These are phyloP conservation scores for Climacteris rufus DNA, from an alignment of 2,113 vertebrate genomes.

Conservation along the genomic window DNA sequence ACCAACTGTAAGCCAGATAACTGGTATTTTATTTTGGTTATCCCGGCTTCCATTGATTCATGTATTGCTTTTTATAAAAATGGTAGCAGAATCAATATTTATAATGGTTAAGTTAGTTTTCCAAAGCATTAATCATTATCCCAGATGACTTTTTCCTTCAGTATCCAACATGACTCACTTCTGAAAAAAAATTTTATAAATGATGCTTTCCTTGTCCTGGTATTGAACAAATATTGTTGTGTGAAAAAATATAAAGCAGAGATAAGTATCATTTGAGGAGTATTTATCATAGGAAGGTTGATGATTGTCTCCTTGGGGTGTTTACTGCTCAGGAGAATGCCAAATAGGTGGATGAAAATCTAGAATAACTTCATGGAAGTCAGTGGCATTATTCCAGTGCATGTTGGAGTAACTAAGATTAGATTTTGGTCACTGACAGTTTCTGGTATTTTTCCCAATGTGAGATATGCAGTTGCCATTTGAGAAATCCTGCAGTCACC, in stretches of 20 bases:
- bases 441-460: not conserved
- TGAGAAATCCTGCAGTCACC: not conserved
- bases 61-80: not conserved
- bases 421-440: not conserved
- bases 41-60: not conserved
- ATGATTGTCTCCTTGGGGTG: not conserved
- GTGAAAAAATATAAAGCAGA: not conserved
- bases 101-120: not conserved
- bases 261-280: not conserved
- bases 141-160: not conserved
- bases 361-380: not conserved
- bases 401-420: not conserved
- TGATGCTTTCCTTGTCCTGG: not conserved
- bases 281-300: not conserved
- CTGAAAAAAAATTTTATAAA: not conserved
- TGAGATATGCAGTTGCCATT: not conserved
- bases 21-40: not conserved
- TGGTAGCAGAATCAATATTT: not conserved
- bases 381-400: not conserved
- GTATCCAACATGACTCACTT: not conserved
- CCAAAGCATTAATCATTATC: not conserved
- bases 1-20: not conserved
- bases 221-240: not conserved
- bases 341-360: not conserved
- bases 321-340: not conserved